These are phyloP conservation scores for Deroplatys truncata DNA, from an alignment of 2,888 invertebrate species.

Conservation along the genomic window DNA sequence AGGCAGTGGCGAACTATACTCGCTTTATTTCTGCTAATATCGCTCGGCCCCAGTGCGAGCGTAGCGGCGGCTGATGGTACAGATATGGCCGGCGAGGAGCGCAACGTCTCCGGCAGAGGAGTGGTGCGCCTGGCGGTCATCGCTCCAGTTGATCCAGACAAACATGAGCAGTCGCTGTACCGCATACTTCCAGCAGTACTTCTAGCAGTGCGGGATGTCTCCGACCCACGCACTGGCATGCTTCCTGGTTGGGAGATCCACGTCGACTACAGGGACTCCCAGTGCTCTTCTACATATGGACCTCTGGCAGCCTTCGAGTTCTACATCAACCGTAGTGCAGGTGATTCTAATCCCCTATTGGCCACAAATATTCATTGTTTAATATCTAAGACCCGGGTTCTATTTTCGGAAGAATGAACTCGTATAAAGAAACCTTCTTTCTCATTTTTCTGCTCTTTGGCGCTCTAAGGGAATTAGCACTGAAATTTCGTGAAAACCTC, in stretches of 20 bases:
- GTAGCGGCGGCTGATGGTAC: neutral
- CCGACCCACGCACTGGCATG: conserved; percentile 51
- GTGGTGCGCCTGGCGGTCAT: conserved; percentile 60
- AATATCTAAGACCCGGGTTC: too few relatives aligned
- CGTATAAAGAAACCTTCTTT: too few relatives aligned
- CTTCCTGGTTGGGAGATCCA: conserved; percentile 66
- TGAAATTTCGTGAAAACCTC: too few relatives aligned
- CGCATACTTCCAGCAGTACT: conserved; percentile 68
- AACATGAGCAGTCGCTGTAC: conserved; percentile 59
- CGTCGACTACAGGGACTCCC: conserved; percentile 66
- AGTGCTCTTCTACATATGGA: conserved; percentile 72
- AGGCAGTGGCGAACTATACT: neutral
- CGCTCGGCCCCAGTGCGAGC: neutral
- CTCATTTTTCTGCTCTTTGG: too few relatives aligned
- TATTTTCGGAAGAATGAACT: too few relatives aligned
- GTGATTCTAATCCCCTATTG: conserved; percentile 40
- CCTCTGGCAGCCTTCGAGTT: conserved; percentile 76
- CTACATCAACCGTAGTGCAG: conserved; percentile 61
- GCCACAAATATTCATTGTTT: too few relatives aligned
- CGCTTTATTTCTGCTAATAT: neutral
- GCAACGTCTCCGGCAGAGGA: neutral
- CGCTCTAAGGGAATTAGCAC: too few relatives aligned
- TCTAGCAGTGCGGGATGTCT: conserved; percentile 62
- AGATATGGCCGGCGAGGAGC: neutral
- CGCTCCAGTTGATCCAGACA: conserved; percentile 54